Conservation (phyloP, 1,140 invertebrate species). For the Listronotus oregonensis region DNA sequence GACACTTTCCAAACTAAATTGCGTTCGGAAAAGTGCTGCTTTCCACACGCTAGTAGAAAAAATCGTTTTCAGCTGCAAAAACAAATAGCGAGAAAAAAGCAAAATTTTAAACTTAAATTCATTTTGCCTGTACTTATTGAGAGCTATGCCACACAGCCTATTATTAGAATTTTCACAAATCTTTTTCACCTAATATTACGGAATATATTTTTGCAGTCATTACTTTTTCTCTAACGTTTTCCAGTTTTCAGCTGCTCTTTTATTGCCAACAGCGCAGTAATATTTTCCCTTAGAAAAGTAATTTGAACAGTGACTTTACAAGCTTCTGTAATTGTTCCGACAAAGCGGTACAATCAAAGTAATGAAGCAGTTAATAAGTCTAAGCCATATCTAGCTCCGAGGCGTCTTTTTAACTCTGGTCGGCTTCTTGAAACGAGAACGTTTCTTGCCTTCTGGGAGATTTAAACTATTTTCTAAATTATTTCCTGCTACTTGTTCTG, state of each 20-base stretch:
- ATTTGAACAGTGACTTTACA: slow-evolving; percentile 29
- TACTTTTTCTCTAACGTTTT: slow-evolving; percentile 25
- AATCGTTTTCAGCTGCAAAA: too few relatives aligned
- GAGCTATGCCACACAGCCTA: too few relatives aligned
- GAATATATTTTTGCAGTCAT: slow-evolving; percentile 23
- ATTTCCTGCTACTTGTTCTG: not conserved
- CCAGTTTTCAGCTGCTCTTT: slow-evolving; percentile 20
- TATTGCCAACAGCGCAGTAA: slow-evolving; percentile 20
- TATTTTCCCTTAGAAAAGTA: slow-evolving; percentile 23
- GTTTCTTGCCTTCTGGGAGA: not conserved
- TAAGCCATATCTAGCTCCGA: not conserved
- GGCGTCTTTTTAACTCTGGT: not conserved
- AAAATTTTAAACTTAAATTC: too few relatives aligned
- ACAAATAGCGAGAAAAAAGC: too few relatives aligned
- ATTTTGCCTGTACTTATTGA: too few relatives aligned
- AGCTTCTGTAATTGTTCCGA: slow-evolving; percentile 35
- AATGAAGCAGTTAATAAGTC: slow-evolving; percentile 40
- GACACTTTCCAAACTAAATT: too few relatives aligned
- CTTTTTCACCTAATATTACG: slow-evolving; percentile 14
- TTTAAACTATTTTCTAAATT: not conserved
- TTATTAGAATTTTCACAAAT: too few relatives aligned
- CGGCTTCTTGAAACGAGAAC: not conserved
- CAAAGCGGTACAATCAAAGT: slow-evolving; percentile 36
- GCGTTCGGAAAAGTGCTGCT: too few relatives aligned
- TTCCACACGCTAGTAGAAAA: too few relatives aligned